Evolutionary conservation across 2,113 vertebrate species (phyloP).

Genomic region (Salvelinus fontinalis): DNA sequence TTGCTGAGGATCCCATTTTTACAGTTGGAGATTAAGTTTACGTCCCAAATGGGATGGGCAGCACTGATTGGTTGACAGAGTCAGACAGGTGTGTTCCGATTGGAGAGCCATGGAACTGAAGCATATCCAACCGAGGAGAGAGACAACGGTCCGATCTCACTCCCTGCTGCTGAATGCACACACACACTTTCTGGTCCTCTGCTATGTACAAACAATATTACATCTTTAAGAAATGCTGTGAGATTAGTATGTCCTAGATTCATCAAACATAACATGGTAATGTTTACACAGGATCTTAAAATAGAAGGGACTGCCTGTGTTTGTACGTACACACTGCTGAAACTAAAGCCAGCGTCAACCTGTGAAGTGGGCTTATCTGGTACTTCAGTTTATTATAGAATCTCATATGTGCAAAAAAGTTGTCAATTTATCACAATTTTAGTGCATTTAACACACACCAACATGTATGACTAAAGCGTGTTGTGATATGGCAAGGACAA

Average conservation of each 20-base stretch:
- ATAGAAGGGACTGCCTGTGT: neutral
- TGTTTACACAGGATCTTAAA: neutral
- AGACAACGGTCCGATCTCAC: constrained; percentile 61
- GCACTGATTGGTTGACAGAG: too few relatives aligned
- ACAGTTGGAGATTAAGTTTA: constrained; percentile 58
- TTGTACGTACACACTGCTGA: neutral
- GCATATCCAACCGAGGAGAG: constrained; percentile 72
- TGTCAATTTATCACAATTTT: too few relatives aligned
- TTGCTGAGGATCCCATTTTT: constrained; percentile 60
- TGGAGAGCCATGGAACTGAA: constrained; percentile 49
- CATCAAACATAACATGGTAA: neutral
- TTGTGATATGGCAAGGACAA: too few relatives aligned
- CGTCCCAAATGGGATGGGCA: neutral
- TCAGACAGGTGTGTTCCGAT: too few relatives aligned
- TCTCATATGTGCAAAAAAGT: too few relatives aligned
- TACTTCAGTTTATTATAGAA: too few relatives aligned
- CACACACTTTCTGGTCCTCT: constrained; percentile 68
- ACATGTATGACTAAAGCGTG: too few relatives aligned
- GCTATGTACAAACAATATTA: constrained; percentile 81
- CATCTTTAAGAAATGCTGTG: constrained; percentile 60
- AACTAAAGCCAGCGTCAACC: too few relatives aligned
- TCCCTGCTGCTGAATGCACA: constrained; percentile 83
- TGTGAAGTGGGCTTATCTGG: too few relatives aligned
- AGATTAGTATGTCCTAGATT: constrained; percentile 8
- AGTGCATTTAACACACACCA: too few relatives aligned